These are phyloP conservation scores for Lerema accius DNA, from an alignment of 1,140 invertebrate genomes.

Conservation along the genomic window DNA sequence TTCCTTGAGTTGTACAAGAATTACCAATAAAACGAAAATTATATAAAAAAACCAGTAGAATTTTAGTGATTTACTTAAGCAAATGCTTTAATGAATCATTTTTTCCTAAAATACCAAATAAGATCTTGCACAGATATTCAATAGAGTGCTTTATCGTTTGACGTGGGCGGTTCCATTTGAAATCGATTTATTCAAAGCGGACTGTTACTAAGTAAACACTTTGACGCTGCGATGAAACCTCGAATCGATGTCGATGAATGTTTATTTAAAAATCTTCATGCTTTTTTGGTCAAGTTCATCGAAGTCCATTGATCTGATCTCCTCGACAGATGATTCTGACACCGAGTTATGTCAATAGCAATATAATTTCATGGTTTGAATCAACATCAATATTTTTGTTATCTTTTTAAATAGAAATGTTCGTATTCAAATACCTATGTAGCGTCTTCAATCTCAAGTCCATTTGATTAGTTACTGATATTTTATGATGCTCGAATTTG, in stretches of 20 bases:
- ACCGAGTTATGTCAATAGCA: conserved; percentile 56
- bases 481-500: conserved; percentile 9
- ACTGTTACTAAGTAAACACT: conserved; percentile 81
- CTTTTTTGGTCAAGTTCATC: conserved; percentile 73
- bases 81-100: conserved; percentile 34
- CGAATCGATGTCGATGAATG: conserved; percentile 73
- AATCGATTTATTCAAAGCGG: conserved; percentile 79
- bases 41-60: conserved; percentile 36
- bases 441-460: conserved; percentile 3
- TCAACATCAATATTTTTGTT: conserved; percentile 41
- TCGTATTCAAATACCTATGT: conserved; percentile 12
- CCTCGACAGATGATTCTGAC: conserved; percentile 50
- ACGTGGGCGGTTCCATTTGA: conserved; percentile 47
- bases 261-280: conserved; percentile 79
- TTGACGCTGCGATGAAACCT: conserved; percentile 55
- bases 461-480: conserved; percentile 17
- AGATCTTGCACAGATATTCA: conserved; percentile 30
- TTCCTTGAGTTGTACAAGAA: too few relatives aligned
- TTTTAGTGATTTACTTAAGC: conserved; percentile 36
- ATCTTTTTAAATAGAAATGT: conserved; percentile 31
- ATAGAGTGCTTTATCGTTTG: conserved; percentile 46
- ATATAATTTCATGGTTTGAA: conserved; percentile 43
- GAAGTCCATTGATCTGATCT: conserved; percentile 64
- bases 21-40: conserved; percentile 41
- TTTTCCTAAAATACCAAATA: not conserved